Evolutionary conservation across 2,113 vertebrate genomes (phyloP).

Genomic region (Ancistrus triradiatus): DNA sequence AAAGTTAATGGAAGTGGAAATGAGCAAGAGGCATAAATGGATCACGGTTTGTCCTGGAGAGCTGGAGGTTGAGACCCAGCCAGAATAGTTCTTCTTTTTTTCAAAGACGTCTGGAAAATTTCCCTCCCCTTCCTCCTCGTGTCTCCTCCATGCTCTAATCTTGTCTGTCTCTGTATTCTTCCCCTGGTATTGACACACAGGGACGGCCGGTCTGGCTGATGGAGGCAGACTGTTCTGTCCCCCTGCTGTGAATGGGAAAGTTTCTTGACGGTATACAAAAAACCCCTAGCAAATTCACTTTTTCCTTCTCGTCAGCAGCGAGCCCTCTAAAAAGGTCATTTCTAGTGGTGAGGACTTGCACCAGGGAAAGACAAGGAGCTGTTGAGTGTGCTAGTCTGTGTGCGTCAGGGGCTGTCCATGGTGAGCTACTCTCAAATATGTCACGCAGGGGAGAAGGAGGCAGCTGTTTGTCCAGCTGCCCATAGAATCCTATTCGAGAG

Average conservation of each 20-base stretch:
- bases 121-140: constrained; percentile 32
- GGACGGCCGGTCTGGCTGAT: constrained; percentile 16
- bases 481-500: neutral
- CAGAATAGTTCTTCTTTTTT: constrained; percentile 66
- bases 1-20: constrained; percentile 25
- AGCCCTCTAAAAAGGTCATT: neutral
- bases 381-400: constrained; percentile 24
- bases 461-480: constrained; percentile 71
- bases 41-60: constrained; percentile 55
- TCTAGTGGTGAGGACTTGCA: neutral
- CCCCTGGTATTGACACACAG: constrained; percentile 54
- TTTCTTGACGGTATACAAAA: neutral
- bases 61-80: constrained; percentile 43
- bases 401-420: constrained; percentile 44
- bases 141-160: constrained; percentile 35
- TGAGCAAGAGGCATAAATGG: constrained; percentile 43
- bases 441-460: constrained; percentile 56
- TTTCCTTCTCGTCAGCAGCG: constrained; percentile 11
- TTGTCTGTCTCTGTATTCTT: constrained; percentile 54
- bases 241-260: constrained; percentile 28
- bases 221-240: constrained; percentile 8
- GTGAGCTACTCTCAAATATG: constrained; percentile 62
- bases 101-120: constrained; percentile 67
- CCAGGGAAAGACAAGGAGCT: constrained; percentile 29
- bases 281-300: constrained; percentile 9